phyloP scores from a whole-genome alignment of 2,797 vertebrate genomes.

The Dendrocincla tyrannina region DNA sequence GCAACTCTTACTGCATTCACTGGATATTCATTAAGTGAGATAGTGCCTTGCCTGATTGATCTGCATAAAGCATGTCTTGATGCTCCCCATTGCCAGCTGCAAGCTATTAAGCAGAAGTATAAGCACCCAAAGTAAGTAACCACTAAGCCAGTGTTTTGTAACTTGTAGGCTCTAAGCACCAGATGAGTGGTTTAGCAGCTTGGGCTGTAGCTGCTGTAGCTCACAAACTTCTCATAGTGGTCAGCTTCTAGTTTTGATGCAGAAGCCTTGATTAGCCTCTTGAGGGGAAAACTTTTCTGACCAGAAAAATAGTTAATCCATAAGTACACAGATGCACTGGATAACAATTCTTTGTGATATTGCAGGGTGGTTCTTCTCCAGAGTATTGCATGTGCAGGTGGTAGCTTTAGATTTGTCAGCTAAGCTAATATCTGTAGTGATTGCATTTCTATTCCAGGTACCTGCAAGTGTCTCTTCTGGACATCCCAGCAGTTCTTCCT shows the following conservation, averaged over 20 bases:
- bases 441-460: conserved; percentile 71
- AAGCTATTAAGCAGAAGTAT: conserved; percentile 88
- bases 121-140: conserved; percentile 83
- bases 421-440: background rate
- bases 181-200: background rate
- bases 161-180: background rate
- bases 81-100: conserved; percentile 79
- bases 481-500: conserved; percentile 73
- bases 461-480: conserved; percentile 77
- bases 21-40: conserved; percentile 85
- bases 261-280: background rate
- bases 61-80: conserved; percentile 83
- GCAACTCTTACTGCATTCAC: conserved; percentile 83
- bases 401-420: background rate
- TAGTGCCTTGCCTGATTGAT: conserved; percentile 84
- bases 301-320: background rate
- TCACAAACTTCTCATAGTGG: background rate
- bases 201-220: background rate
- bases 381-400: background rate
- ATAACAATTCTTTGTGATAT: background rate
- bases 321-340: background rate
- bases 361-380: background rate
- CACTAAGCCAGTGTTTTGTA: background rate
- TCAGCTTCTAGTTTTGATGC: background rate
- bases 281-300: background rate